Conservation (phyloP, 2,888 invertebrate genomes). For the Acrobasis suavella region DNA sequence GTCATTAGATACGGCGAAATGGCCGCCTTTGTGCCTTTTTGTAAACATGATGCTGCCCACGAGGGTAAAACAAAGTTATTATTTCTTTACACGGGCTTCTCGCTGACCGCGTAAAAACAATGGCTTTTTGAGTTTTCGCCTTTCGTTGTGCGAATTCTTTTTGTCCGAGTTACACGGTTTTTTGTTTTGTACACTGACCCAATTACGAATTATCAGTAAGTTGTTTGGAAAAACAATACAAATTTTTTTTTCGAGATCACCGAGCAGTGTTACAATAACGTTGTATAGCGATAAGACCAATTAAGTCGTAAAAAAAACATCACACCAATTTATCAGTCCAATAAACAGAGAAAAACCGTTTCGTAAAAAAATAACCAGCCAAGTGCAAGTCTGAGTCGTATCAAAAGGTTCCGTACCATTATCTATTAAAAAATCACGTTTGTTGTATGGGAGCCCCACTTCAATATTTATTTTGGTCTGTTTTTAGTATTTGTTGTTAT, state of each 20-base stretch:
- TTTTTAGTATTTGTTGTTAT: too few relatives aligned
- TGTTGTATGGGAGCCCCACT: too few relatives aligned
- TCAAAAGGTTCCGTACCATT: too few relatives aligned
- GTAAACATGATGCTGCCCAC: conserved; percentile 10
- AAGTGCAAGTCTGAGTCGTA: too few relatives aligned
- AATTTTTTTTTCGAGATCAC: too few relatives aligned
- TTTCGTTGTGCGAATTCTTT: conserved; percentile 13
- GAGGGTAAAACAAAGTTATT: conserved; percentile 20
- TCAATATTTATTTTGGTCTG: too few relatives aligned
- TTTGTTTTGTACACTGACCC: neutral
- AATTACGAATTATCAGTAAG: too few relatives aligned
- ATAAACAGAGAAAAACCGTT: neutral
- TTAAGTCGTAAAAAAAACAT: conserved; percentile 1
- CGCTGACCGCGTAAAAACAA: conserved; percentile 20
- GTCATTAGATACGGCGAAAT: conserved; percentile 13
- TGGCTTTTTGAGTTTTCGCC: conserved; percentile 15
- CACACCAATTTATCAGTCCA: neutral
- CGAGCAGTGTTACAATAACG: neutral
- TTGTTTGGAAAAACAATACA: too few relatives aligned
- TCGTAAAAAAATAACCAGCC: conserved; percentile 15
- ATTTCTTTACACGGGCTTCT: conserved; percentile 20
- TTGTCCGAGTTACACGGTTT: neutral
- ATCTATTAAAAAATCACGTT: too few relatives aligned
- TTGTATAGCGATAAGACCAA: neutral
- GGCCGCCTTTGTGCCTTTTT: conserved; percentile 13